A percentile compares a stretch with the other conserved stretches of the same genome.
These are phyloP conservation scores for Redunca redunca DNA, from an alignment of 2,113 vertebrate species.

Conservation along the genomic window DNA sequence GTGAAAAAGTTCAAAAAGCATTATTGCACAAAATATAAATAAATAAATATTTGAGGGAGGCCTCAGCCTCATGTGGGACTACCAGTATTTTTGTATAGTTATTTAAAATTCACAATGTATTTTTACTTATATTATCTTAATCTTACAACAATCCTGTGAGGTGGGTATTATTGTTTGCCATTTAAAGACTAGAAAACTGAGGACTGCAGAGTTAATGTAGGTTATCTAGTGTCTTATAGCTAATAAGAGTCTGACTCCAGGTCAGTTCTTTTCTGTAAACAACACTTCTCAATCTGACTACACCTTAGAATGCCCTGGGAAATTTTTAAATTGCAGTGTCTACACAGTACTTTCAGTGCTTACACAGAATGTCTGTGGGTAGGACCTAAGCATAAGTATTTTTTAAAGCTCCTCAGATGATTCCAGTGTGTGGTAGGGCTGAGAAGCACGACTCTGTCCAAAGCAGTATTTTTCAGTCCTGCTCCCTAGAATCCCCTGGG, in stretches of 20 bases:
- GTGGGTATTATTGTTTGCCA: neutral
- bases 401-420: neutral
- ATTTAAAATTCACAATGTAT: constrained; percentile 19
- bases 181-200: constrained; percentile 31
- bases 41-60: neutral
- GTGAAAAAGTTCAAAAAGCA: neutral
- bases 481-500: neutral
- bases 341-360: neutral
- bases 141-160: neutral
- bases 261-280: neutral
- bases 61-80: neutral
- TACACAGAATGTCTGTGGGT: neutral
- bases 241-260: neutral
- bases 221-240: neutral
- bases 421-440: neutral
- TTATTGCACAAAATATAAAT: neutral
- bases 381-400: neutral
- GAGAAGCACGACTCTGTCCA: neutral
- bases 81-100: neutral
- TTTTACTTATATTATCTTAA: neutral
- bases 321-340: neutral
- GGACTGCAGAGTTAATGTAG: neutral
- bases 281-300: neutral
- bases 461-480: neutral
- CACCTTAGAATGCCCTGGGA: neutral